These are phyloP conservation scores for Drosophila setosimentum DNA, from an alignment of 2,888 invertebrate species.

Conservation along the genomic window DNA sequence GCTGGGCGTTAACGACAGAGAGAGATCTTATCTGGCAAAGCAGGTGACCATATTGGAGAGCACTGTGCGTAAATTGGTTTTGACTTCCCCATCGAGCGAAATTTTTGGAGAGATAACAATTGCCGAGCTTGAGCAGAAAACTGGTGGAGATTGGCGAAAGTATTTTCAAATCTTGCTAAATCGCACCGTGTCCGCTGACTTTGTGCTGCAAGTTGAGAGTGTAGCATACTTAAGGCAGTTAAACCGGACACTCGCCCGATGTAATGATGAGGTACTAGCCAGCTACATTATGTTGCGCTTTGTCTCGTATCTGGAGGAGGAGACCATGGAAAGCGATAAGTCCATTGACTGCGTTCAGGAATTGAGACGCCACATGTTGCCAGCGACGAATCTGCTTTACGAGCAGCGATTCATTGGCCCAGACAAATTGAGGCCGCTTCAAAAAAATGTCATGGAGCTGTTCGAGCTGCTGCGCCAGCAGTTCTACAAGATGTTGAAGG, in stretches of 20 bases:
- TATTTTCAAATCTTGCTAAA: constrained; percentile 61
- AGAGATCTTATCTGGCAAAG: neutral
- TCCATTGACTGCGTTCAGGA: constrained; percentile 65
- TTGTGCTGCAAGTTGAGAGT: constrained; percentile 48
- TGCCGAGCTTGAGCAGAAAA: constrained; percentile 10
- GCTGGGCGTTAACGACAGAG: constrained; percentile 20
- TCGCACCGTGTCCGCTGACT: constrained; percentile 8
- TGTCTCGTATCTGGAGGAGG: constrained; percentile 46
- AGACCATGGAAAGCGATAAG: constrained; percentile 42
- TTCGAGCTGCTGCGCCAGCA: constrained; percentile 51
- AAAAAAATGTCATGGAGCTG: constrained; percentile 20
- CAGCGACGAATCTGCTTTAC: constrained; percentile 70
- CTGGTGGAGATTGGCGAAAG: constrained; percentile 57
- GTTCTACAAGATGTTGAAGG: constrained; percentile 50
- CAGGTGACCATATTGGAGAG: constrained; percentile 31
- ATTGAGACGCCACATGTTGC: constrained; percentile 77
- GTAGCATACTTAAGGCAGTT: constrained; percentile 49
- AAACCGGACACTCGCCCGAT: constrained; percentile 31
- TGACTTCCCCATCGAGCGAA: neutral
- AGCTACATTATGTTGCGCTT: constrained; percentile 81
- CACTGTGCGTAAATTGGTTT: constrained; percentile 32
- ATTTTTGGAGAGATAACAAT: constrained; percentile 21
- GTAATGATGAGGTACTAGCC: constrained; percentile 49
- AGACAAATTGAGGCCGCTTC: constrained; percentile 1
- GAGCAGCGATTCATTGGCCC: constrained; percentile 54